Evolutionary conservation across 2,113 vertebrate species (phyloP).

Genomic region (Recurvirostra avosetta): DNA sequence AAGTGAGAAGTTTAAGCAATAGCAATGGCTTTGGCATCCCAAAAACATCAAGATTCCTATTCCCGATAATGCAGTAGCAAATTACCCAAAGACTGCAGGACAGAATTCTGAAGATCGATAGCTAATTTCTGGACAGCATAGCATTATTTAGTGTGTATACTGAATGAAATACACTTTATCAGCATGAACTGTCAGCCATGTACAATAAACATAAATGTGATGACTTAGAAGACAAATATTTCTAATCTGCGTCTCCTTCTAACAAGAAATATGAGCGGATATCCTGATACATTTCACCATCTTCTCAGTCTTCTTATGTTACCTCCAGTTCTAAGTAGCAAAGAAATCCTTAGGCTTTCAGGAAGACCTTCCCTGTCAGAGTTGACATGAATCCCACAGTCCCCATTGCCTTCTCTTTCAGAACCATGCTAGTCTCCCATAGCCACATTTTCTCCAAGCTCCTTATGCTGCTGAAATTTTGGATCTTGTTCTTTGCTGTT

Average conservation of each 20-base stretch:
- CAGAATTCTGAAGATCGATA: too few species aligned
- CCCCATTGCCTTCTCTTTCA: not conserved
- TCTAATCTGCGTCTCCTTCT: not conserved
- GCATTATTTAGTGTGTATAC: too few species aligned
- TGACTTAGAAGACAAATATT: not conserved
- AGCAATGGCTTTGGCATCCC: too few species aligned
- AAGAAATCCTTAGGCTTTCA: not conserved
- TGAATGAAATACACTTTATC: not conserved
- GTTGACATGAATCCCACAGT: not conserved
- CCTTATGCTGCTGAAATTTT: not conserved
- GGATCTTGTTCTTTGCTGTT: not conserved
- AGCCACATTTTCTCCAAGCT: not conserved
- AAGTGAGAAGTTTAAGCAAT: too few species aligned
- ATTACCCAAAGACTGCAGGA: too few species aligned
- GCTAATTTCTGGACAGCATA: too few species aligned
- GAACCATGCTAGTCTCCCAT: not conserved
- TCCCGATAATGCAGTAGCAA: too few species aligned
- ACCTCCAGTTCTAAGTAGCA: not conserved
- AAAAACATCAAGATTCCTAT: too few species aligned
- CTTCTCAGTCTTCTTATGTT: not conserved
- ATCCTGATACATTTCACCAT: not conserved
- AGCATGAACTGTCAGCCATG: not conserved
- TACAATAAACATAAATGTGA: not conserved
- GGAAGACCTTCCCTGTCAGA: not conserved
- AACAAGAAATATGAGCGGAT: not conserved